Evolutionary conservation across 1,140 invertebrate genomes (phyloP).

Genomic region (Rhagoletis zephyria): DNA sequence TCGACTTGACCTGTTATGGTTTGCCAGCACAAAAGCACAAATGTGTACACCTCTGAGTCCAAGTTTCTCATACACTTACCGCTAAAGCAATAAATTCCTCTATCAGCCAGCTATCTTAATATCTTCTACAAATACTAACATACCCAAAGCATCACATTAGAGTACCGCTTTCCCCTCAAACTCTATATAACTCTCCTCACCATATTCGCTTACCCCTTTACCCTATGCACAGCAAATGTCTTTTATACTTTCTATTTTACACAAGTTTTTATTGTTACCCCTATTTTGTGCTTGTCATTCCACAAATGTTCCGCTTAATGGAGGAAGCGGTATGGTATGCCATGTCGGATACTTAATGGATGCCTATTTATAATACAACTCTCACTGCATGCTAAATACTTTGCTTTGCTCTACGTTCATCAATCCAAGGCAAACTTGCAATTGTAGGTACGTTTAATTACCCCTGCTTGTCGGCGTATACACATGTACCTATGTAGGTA

Average conservation of each 20-base stretch:
- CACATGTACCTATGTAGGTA: neutral
- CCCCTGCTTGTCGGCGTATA: neutral
- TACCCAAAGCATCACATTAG: too few species aligned
- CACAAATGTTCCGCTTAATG: neutral
- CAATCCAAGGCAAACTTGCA: neutral
- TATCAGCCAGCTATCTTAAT: neutral
- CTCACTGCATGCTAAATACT: neutral
- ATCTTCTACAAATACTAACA: too few species aligned
- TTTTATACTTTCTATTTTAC: neutral
- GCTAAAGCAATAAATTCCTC: neutral
- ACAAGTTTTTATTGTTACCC: slow-evolving; percentile 31
- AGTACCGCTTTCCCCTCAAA: too few species aligned
- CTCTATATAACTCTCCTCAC: too few species aligned
- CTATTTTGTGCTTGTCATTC: neutral
- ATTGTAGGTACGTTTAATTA: neutral
- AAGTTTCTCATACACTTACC: neutral
- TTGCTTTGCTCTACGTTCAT: neutral
- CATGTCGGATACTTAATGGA: slow-evolving; percentile 26
- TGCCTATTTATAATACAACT: neutral
- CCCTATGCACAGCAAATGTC: neutral
- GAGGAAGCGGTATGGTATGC: neutral
- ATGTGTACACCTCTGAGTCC: too few species aligned
- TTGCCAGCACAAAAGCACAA: too few species aligned
- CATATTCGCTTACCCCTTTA: neutral
- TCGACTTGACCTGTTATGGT: too few species aligned